Base-by-base conservation (phyloP, 2,888 invertebrate genomes). In the Seira musarum region DNA sequence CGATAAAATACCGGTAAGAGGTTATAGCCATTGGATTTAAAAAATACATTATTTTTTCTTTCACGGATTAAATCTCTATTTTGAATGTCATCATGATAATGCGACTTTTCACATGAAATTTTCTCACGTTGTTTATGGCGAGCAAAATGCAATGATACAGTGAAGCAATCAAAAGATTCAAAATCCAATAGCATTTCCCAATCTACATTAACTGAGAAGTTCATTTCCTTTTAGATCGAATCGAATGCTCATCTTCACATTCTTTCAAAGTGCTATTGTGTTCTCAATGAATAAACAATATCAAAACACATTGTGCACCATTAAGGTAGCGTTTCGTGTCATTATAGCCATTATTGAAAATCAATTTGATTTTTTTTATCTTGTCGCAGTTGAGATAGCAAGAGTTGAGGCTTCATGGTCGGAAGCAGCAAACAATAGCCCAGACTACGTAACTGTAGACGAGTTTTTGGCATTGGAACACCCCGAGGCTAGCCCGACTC, bases 381-480 rank as follows among this genome's bases (percentile, higher is more conserved):
- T 22, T 61, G 21, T 61, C 24, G 17, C 82, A 90, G 94, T 95
- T 88, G 92, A 91, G 87, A 92, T 95, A 87, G 93, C 94, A 90
- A 90, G 93, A 71, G 94, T 94, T 87, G 92, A 93, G 89, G 94
- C 94, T 0, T 91, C 92, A 3, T 95, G 95, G 94, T 91, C 93
- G 72, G 94, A 95, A 88, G 94, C 94, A 1, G 93, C 93, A 0
- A 91, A 92, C 84, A 93, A 93, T 15, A 93, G 94, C 88, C 93
- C 94, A 1, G 94, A 94, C 74, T 91, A 92, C 53, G 89, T 95
- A 65, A 93, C 93, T 1, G 90, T 94, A 22, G 93, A 94, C 85
- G 95, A 95, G 88, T 95, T 94, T 88, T 89, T 94, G 82, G 92
- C 93, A 1, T 95, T 95, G 88, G 92, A 94, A 1, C 95, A 96